Conservation (phyloP, 2,888 invertebrate genomes). For the Spicauda simplicius region DNA sequence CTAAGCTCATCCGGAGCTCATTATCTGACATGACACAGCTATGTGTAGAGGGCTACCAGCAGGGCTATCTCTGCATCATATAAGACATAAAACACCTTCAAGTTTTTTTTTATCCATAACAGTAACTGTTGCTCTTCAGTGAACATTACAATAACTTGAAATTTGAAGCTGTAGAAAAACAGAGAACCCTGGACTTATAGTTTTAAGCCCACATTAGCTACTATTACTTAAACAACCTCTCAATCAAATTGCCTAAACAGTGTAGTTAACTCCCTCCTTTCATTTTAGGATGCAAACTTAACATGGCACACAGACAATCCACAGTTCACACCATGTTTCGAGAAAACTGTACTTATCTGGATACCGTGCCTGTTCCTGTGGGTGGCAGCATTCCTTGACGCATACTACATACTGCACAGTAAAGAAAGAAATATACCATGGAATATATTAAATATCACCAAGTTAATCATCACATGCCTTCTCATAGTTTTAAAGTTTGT, state of each 20-base stretch:
- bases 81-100: too few species aligned
- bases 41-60: too few species aligned
- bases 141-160: too few species aligned
- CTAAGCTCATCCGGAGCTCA: too few species aligned
- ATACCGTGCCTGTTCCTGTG: constrained; percentile 94
- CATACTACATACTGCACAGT: constrained; percentile 90
- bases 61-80: too few species aligned
- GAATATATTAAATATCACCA: constrained; percentile 89
- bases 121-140: too few species aligned
- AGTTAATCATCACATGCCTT: constrained; percentile 87
- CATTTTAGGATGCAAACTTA: constrained; percentile 88
- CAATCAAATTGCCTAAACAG: background rate
- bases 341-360: constrained; percentile 96
- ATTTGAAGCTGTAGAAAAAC: too few species aligned
- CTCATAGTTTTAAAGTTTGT: constrained; percentile 88
- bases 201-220: too few species aligned
- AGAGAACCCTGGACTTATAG: too few species aligned
- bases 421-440: constrained; percentile 92
- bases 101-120: too few species aligned
- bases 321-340: constrained; percentile 95
- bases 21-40: too few species aligned
- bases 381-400: constrained; percentile 89
- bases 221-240: too few species aligned
- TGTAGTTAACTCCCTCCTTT: constrained; percentile 15
- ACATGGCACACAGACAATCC: constrained; percentile 94